Conservation (phyloP, 2,797 vertebrate species). For the Ctenochaetus hawaiiensis region DNA sequence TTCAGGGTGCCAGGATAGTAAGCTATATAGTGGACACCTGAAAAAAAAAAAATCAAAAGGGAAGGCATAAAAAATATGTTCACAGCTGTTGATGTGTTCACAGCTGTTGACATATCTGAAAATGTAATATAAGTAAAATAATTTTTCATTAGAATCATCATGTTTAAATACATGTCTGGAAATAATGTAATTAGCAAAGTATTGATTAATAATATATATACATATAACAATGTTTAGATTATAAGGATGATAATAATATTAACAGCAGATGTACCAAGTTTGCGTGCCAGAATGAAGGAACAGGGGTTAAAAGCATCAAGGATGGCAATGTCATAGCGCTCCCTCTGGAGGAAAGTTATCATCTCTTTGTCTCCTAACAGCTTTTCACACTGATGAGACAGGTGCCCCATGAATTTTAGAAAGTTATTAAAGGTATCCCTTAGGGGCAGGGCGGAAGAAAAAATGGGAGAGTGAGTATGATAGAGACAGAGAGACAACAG, state of each 20-base stretch:
- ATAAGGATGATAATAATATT: conserved; percentile 5
- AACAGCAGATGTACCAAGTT: conserved; percentile 61
- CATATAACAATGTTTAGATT: not conserved
- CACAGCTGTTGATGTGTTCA: conserved; percentile 2
- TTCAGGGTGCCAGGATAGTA: conserved; percentile 63
- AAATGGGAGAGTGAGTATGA: not conserved
- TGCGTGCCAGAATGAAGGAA: conserved; percentile 77
- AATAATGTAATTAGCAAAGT: not conserved
- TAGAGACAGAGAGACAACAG: not conserved
- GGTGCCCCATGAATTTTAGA: conserved; percentile 67
- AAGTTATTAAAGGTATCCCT: conserved; percentile 62
- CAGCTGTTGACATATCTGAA: not conserved
- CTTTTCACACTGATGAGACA: conserved; percentile 76
- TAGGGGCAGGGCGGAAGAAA: conserved; percentile 40
- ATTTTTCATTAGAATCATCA: not conserved
- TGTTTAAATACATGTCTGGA: not conserved
- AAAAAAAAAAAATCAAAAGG: conserved; percentile 20
- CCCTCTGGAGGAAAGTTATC: conserved; percentile 69
- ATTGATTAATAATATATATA: not conserved
- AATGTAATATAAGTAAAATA: not conserved
- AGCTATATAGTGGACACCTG: conserved; percentile 69
- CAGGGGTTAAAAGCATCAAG: conserved; percentile 81
- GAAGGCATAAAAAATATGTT: not conserved
- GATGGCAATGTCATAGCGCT: conserved; percentile 71
- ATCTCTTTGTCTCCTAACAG: conserved; percentile 67